phyloP scores from a whole-genome alignment of 2,888 invertebrate species.

The Dyspetes luteomarginatus region DNA sequence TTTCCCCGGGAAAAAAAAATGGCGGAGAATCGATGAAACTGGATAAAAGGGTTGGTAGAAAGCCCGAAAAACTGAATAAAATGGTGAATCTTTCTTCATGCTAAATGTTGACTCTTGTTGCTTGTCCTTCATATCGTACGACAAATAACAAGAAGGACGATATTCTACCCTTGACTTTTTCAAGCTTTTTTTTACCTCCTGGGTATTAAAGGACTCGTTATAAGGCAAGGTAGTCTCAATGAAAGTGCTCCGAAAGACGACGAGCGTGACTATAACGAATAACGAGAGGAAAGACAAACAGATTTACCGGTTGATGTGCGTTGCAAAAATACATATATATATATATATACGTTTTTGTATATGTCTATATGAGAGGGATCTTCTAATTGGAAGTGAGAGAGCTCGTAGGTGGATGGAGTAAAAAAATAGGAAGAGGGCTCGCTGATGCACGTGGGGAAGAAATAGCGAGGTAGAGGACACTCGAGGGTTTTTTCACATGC shows the following conservation, averaged over 20 bases:
- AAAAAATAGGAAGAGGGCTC: not conserved
- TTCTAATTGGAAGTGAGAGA: slow-evolving; percentile 68
- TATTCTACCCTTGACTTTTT: not conserved
- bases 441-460: not conserved
- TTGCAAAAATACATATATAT: not conserved
- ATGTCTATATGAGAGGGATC: slow-evolving; percentile 15
- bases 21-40: too few species aligned
- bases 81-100: not conserved
- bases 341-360: not conserved
- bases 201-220: slow-evolving; percentile 14
- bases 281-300: slow-evolving; percentile 53
- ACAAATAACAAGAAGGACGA: not conserved
- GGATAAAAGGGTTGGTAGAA: too few species aligned
- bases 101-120: too few species aligned
- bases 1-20: too few species aligned
- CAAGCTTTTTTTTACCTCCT: not conserved
- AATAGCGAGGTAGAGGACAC: not conserved
- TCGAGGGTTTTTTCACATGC: slow-evolving; percentile 16
- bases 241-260: not conserved
- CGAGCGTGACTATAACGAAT: not conserved
- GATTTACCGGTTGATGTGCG: slow-evolving; percentile 44
- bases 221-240: not conserved
- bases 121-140: too few species aligned
- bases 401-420: slow-evolving; percentile 19
- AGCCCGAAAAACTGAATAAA: slow-evolving; percentile 33